Evolutionary conservation across 2,888 invertebrate genomes (phyloP), one percentile per base, ranked within the genome.

Genomic region (Augiades crinisus): DNA sequence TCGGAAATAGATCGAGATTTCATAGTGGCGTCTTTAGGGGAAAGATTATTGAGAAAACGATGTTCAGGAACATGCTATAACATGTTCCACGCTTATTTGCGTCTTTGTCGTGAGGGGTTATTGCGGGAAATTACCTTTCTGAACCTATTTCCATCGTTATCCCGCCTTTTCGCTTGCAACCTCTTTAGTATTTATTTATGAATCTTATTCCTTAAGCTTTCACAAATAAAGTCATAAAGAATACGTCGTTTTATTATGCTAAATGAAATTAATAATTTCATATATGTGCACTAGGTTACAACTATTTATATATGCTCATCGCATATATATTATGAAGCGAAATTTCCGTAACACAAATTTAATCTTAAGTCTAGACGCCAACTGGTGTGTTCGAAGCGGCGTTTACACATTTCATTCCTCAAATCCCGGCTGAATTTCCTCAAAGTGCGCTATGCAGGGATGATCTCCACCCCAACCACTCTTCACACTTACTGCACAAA

Each of bases 11-110:
- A 57, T 54, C 65, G 67, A 64, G 65, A 67, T 62, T 53, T 54
- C 40, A 38, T 57, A 49, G 68, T 69, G 47, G 41, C 45, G 58
- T 54, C 56, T 65, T 63, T 62, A 64, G 60, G 62, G 64, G 68
- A 73, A 69, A 76, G 78, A 77, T 78, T 73, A 72, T 75, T 70
- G 61, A 72, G 72, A 72, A 78, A 75, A 74, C 69, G 66, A 72
- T 69, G 65, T 64, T 67, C 63, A 67, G n/a, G 68, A 67, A 79
- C 73, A 75, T 68, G 72, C 68, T 66, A 70, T 75, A 77, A 75
- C 70, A 71, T 64, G 69, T 65, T 73, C 67, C 66, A 65, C 65
- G 67, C 63, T 73, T 72, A n/a, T n/a, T n/a, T n/a, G n/a, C n/a
- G n/a, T n/a, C n/a, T n/a, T n/a, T n/a, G n/a, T n/a, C n/a, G n/a